Percentiles rank a stretch among this genome's conserved stretches.
Conservation (phyloP, 2,113 vertebrate species). For the Elachura formosa region DNA sequence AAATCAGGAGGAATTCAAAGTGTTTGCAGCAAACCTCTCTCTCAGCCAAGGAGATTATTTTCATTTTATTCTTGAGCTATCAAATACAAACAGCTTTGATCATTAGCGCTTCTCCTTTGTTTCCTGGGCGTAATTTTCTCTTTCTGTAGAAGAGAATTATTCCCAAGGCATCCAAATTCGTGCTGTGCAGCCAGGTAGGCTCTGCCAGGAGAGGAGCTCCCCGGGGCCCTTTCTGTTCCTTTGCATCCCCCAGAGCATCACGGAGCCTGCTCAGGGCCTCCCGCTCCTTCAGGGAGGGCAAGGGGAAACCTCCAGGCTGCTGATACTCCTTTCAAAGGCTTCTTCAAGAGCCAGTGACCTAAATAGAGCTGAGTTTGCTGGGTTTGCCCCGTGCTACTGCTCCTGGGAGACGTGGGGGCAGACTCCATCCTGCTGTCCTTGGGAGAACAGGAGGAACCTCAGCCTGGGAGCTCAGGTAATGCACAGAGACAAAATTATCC, state of each 20-base stretch:
- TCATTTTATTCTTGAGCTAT: not conserved
- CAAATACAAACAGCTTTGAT: not conserved
- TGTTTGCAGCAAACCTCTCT: not conserved
- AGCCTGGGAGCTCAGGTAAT: not conserved
- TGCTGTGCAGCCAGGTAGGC: not conserved
- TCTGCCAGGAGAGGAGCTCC: not conserved
- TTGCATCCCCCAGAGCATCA: not conserved
- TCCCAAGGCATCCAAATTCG: not conserved
- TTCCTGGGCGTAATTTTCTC: not conserved
- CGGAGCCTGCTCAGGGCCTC: not conserved
- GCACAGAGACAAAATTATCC: not conserved
- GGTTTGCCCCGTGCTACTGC: not conserved
- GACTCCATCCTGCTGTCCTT: not conserved
- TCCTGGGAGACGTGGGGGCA: not conserved
- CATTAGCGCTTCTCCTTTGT: not conserved
- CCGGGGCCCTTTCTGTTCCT: not conserved
- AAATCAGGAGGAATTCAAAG: not conserved
- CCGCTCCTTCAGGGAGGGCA: not conserved
- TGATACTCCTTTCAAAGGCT: conserved; percentile 13
- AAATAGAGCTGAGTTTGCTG: not conserved
- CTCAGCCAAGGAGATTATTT: not conserved
- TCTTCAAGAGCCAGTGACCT: conserved; percentile 13
- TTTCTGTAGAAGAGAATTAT: not conserved
- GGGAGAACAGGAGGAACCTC: not conserved
- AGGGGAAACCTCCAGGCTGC: not conserved